Conservation (phyloP, 2,113 vertebrate genomes). For the Rhinolophus sinicus region DNA sequence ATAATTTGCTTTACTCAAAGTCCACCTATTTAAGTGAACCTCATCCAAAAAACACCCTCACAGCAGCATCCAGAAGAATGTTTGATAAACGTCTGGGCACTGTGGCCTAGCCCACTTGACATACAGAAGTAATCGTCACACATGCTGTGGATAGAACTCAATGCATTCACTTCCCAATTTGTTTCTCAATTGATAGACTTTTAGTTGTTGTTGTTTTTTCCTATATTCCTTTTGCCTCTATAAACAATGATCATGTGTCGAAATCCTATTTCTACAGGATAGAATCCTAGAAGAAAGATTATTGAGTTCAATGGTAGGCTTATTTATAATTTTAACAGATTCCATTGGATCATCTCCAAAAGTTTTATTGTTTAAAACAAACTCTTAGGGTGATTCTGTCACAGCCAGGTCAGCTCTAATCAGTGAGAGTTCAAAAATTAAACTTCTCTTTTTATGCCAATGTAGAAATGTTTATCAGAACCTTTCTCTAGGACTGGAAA, state of each 20-base stretch:
- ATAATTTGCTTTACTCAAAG: not conserved
- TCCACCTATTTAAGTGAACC: not conserved
- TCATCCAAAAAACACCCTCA: not conserved
- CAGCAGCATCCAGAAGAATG: not conserved
- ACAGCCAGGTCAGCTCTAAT: not conserved
- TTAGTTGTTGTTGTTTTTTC: too few species aligned
- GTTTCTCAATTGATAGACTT: not conserved
- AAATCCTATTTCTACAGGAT: not conserved
- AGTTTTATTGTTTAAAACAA: not conserved
- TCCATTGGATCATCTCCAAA: not conserved
- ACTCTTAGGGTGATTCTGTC: not conserved
- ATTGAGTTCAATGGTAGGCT: not conserved
- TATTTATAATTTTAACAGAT: not conserved
- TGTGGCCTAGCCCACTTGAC: not conserved
- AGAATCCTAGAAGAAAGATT: not conserved
- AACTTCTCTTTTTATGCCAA: not conserved
- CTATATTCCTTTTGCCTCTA: not conserved
- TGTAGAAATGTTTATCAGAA: not conserved
- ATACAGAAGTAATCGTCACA: not conserved
- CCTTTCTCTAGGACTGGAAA: not conserved
- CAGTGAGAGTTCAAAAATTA: not conserved
- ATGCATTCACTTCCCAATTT: not conserved
- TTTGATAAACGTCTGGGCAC: not conserved
- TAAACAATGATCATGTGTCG: not conserved
- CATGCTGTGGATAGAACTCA: fast-evolving